Evolutionary conservation across 2,888 invertebrate species (phyloP), one percentile per base, ranked within the genome.

Genomic region (Ormyrus pomaceus): DNA sequence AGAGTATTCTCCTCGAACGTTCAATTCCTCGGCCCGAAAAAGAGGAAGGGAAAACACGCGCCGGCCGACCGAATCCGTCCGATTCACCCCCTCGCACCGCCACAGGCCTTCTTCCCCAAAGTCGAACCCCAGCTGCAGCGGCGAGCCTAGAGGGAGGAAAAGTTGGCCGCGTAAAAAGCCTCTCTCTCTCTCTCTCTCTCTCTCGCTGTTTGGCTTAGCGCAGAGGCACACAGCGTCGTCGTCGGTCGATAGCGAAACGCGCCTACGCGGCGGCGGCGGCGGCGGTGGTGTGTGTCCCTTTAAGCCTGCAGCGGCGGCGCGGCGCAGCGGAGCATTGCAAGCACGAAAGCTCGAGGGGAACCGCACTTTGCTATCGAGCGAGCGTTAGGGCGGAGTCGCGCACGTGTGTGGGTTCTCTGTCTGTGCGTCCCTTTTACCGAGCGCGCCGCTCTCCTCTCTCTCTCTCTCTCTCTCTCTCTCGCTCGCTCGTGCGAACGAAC

Each of bases 341-440:
- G 80, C 80, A 71, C 86, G 88, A 87, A 87, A 89, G 88, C 88
- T 87, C 84, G 87, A 87, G 88, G 87, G 87, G 87, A 88, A 86
- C 64, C 87, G 86, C 87, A 87, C 87, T 88, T 88, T 85, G 79
- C 76, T 79, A 82, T 89, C 88, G 89, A 90, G 88, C 89, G 89
- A 85, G 76, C 34, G 72, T 59, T 80, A 80, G 80, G 80, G 80
- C 80, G 82, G 72, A 80, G 80, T 77, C 73, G 71, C 71, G 75
- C 73, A 59, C 75, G 72, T 73, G 45, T 46, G n/a, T 7, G 68
- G 6, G 34, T 55, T 34, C 50, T 48, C 5, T 58, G 58, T 64
- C 66, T 66, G 65, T 65, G 65, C 66, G 82, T 69, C 73, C 56
- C 76, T 46, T 59, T 48, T n/a, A n/a, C 13, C 45, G 50, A 64